A percentile compares a stretch with the other conserved stretches of the same genome.
phyloP scores from a whole-genome alignment of 2,113 vertebrate species.

The Motacilla alba region DNA sequence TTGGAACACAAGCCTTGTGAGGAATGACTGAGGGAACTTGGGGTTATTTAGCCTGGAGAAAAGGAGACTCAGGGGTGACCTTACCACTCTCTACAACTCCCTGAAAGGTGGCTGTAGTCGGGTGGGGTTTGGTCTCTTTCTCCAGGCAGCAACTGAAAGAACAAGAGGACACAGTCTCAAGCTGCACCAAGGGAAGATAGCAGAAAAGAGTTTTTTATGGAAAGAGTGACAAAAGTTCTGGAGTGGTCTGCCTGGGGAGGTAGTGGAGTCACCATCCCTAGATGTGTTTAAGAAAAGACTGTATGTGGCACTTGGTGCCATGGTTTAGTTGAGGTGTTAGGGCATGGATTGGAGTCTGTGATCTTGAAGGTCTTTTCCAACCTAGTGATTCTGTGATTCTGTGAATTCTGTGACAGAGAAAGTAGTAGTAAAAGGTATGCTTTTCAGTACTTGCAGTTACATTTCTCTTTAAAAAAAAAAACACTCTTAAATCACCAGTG shows the following conservation, averaged over 20 bases:
- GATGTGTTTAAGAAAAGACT: background rate
- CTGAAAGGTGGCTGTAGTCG: background rate
- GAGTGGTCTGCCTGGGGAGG: fast-evolving
- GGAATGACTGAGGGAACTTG: background rate
- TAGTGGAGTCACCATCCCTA: background rate
- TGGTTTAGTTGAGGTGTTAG: background rate
- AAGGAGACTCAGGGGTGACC: background rate
- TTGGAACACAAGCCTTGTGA: background rate
- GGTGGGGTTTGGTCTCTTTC: background rate
- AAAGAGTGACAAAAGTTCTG: background rate
- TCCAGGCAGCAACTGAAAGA: background rate
- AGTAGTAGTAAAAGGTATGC: background rate
- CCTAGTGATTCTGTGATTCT: background rate
- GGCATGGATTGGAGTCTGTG: background rate
- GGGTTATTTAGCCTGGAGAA: background rate
- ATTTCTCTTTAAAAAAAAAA: background rate
- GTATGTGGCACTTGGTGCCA: background rate
- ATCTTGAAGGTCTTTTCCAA: background rate
- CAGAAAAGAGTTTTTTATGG: fast-evolving
- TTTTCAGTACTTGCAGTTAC: background rate
- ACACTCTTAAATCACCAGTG: background rate
- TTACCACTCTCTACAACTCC: background rate
- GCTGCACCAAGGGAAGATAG: background rate
- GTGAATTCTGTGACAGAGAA: background rate
- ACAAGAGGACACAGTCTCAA: fast-evolving